Evolutionary conservation across 2,113 vertebrate species (phyloP).

Genomic region (Cepphus grylle): DNA sequence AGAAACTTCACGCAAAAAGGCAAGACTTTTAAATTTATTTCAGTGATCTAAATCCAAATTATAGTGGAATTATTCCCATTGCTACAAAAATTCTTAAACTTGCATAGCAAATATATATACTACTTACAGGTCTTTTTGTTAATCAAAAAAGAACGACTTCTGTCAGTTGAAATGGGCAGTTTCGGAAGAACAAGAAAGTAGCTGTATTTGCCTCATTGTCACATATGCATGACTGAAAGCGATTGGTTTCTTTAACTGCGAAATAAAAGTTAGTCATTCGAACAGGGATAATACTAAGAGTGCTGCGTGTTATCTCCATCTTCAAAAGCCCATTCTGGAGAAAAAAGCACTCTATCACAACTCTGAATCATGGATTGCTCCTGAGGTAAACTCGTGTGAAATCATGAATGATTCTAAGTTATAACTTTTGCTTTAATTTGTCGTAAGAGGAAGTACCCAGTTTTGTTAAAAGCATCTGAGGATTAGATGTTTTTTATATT

Average conservation of each 20-base stretch:
- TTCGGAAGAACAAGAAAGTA: background rate
- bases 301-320: background rate
- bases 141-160: background rate
- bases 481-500: background rate
- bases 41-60: background rate
- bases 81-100: background rate
- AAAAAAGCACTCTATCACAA: background rate
- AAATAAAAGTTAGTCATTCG: background rate
- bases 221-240: background rate
- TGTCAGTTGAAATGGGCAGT: background rate
- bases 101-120: background rate
- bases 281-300: background rate
- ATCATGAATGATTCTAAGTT: background rate
- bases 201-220: background rate
- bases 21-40: background rate
- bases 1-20: background rate
- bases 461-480: background rate
- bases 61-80: background rate
- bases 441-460: background rate
- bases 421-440: background rate
- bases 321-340: background rate
- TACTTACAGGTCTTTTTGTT: background rate
- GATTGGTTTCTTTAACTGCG: background rate
- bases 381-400: background rate
- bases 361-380: background rate